Base-by-base conservation (phyloP, 2,888 invertebrate species). In the Andrena fulva region DNA sequence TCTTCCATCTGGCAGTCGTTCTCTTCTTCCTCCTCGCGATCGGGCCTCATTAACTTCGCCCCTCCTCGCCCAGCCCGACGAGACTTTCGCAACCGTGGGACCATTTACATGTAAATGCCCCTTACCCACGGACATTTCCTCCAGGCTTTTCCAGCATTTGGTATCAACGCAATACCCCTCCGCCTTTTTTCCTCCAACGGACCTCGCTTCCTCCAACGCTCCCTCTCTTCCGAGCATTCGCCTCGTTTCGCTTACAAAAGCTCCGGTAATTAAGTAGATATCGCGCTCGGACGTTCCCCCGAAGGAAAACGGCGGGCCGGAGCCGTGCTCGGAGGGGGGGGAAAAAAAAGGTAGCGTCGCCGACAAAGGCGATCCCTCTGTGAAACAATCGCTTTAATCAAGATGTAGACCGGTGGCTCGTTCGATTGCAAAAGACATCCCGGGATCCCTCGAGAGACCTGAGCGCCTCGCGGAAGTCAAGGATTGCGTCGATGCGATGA, bases 41-140 rank as follows among this genome's bases (percentile, higher is more conserved):
- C 87, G 84, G 80, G 89, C 84, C 87, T 88, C 88, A 86, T 89
- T 88, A 88, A 82, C 84, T 87, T 84, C 75, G 71, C 80, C 69
- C 75, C 56, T 73, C 72, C 78, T 77, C 71, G 75, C 79, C 73
- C 70, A 29, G 16, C 77, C 68, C 82, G 69, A 75, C 64, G 72
- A 66, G 84, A 81, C 87, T 89, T 85, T 84, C 83, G 79, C 79
- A 86, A 84, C 85, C 84, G 76, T 84, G 86, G 82, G 70, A 73
- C 89, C 88, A 89, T 89, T 89, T 89, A 89, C 88, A 89, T 89
- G 83, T 86, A 89, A 89, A 89, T 89, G 89, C 85, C 86, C 81
- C 79, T 87, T 89, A 88, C 88, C 86, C 76, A 69, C 88, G 86
- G 80, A 89, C 85, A 86, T 87, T 89, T 85, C 83, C 88, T 73